Percentiles rank a stretch among this genome's conserved stretches.
These are phyloP conservation scores for Nothobranchius furzeri DNA, from an alignment of 2,113 vertebrate species.

Conservation along the genomic window DNA sequence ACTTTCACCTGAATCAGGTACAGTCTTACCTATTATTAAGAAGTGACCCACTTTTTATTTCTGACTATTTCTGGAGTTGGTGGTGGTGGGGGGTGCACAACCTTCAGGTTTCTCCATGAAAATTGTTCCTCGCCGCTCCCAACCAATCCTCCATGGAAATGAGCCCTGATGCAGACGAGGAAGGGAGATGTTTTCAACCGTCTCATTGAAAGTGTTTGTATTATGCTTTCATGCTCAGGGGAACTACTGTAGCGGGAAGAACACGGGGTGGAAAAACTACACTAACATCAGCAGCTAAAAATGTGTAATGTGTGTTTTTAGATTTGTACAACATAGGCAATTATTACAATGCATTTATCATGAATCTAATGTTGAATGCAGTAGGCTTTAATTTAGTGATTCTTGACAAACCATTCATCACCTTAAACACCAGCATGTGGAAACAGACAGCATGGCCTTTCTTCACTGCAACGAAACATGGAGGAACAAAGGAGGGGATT, in stretches of 20 bases:
- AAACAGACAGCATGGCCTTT: no score
- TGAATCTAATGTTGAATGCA: no score
- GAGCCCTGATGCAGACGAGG: slow-evolving; percentile 23
- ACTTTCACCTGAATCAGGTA: slow-evolving; percentile 53
- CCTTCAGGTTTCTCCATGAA: slow-evolving; percentile 30
- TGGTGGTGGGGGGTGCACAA: slow-evolving; percentile 15
- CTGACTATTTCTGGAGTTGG: slow-evolving; percentile 24
- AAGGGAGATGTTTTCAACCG: slow-evolving; percentile 6
- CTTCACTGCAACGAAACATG: no score
- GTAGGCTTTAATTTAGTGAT: no score
- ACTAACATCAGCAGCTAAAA: not conserved
- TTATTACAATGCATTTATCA: no score
- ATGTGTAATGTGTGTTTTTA: not conserved
- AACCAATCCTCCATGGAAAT: slow-evolving; percentile 40
- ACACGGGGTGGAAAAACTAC: not conserved
- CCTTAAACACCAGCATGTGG: no score
- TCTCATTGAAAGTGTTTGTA: slow-evolving; percentile 18
- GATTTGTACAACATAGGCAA: no score
- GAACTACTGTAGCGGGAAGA: slow-evolving; percentile 5
- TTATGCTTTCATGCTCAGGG: slow-evolving; percentile 17
- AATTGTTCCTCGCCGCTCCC: slow-evolving; percentile 21
- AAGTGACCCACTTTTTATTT: slow-evolving; percentile 59
- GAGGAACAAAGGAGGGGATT: no score
- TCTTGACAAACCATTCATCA: no score
- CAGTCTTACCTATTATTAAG: slow-evolving; percentile 51